Evolutionary conservation across 2,113 vertebrate species (phyloP).

Genomic region (Dipodomys ordii): DNA sequence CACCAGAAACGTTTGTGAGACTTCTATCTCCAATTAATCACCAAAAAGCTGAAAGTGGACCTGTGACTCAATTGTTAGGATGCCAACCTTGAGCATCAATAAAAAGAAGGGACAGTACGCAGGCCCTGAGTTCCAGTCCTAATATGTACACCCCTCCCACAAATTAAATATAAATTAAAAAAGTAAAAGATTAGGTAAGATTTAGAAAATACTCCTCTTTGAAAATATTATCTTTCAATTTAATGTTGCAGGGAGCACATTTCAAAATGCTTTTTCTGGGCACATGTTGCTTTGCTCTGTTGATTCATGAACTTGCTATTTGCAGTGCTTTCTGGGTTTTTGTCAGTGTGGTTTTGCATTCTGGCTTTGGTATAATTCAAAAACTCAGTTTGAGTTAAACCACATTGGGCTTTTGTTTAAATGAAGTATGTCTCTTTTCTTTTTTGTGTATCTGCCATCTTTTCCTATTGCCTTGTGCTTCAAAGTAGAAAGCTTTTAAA

Average conservation of each 20-base stretch:
- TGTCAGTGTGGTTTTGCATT: conserved; percentile 44
- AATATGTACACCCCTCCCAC: too few relatives aligned
- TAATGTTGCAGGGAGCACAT: fast-evolving
- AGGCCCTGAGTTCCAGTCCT: too few relatives aligned
- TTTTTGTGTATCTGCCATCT: conserved; percentile 39
- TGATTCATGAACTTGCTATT: conserved; percentile 2
- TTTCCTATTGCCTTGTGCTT: conserved; percentile 60
- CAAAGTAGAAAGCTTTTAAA: conserved; percentile 56
- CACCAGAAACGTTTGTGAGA: too few relatives aligned
- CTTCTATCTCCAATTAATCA: too few relatives aligned
- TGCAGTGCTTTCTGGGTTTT: not conserved
- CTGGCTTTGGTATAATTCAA: conserved; percentile 49
- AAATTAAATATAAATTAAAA: not conserved
- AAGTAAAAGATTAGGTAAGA: not conserved
- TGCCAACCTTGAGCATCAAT: too few relatives aligned
- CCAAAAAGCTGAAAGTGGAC: too few relatives aligned
- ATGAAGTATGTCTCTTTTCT: conserved; percentile 8
- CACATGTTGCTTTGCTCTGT: not conserved
- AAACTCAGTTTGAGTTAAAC: conserved; percentile 70
- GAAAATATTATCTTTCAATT: not conserved
- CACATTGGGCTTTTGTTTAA: conserved; percentile 70
- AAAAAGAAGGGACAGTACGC: too few relatives aligned
- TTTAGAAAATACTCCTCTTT: not conserved
- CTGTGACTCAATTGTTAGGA: too few relatives aligned
- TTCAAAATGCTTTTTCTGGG: not conserved